Base-by-base conservation (phyloP, 2,888 invertebrate species). In the Xestia xanthographa region DNA sequence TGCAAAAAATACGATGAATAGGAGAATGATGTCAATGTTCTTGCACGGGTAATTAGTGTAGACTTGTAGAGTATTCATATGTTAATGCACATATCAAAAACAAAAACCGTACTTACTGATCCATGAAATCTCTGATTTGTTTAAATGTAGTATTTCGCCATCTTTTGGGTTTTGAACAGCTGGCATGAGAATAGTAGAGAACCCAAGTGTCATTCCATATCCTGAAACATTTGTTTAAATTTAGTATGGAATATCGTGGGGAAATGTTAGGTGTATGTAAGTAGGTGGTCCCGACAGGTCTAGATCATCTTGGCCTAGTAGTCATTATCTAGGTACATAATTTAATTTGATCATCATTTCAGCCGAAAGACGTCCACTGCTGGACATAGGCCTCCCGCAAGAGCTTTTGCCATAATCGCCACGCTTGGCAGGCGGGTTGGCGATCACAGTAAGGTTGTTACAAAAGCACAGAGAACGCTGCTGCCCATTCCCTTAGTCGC, bases 151-250 rank as follows among this genome's bases (percentile, higher is more conserved):
- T 26, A 91, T 79, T 92, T 96, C 96, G 4, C 90, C 96, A 50
- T 95, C 95, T 58, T 91, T 93, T 3, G 97, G 97, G 66, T 97
- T 94, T 81, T 95, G 96, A 62, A 98, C 97, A 12, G 98, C 98
- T 11, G 98, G 98, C 87, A 98, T 98, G 29, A 98, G 97, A 80
- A 98, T 98, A 8, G 98, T 98, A 0, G 98, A 97, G 88, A 98
- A 98, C 0, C 98, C 98, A 66, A 98, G 93, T 0, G 98, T 98
- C 97, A 98, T 98, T 72, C 98, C 98, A 92, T 98, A 98, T 14
- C 97, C 97, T 97, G 91, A 77, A 91, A 92, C 63, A 75, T 72
- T 22, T 6, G 67, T 12, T 62, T 29, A 43, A 45, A 3, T 69
- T 80, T 63, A 12, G 29, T 65, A 8, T n/a, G 1, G 1, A 22